These are phyloP conservation scores for Zele albiditarsus DNA, from an alignment of 2,888 invertebrate species.

Conservation along the genomic window DNA sequence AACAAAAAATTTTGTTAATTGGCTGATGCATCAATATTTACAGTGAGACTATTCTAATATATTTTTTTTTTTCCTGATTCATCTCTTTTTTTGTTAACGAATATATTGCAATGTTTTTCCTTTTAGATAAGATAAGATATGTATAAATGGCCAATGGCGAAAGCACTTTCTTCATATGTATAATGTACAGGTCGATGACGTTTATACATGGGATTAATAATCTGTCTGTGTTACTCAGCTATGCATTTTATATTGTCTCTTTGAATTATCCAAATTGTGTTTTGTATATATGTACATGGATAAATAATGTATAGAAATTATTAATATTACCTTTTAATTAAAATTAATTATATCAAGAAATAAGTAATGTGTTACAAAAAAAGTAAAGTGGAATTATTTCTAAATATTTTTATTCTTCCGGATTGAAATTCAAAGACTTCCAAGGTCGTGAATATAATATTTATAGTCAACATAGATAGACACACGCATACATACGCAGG, in stretches of 20 bases:
- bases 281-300: no score
- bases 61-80: no score
- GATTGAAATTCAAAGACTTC: constrained; percentile 9
- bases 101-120: constrained; percentile 15
- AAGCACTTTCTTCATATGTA: not conserved
- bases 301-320: not conserved
- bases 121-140: constrained; percentile 20
- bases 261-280: no score
- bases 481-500: not conserved
- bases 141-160: not conserved
- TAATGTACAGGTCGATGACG: constrained; percentile 16
- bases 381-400: not conserved
- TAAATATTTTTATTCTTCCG: not conserved
- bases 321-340: no score
- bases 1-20: no score
- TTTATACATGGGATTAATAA: not conserved
- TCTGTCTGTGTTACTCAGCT: no score
- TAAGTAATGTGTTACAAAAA: not conserved
- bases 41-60: constrained; percentile 7
- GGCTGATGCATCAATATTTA: no score
- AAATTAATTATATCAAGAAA: no score
- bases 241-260: no score
- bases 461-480: not conserved
- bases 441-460: constrained; percentile 18
- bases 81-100: not conserved